Percentiles rank a stretch among this genome's conserved stretches.
Evolutionary conservation across 2,113 vertebrate species (phyloP).

Genomic region (Mellivora capensis): DNA sequence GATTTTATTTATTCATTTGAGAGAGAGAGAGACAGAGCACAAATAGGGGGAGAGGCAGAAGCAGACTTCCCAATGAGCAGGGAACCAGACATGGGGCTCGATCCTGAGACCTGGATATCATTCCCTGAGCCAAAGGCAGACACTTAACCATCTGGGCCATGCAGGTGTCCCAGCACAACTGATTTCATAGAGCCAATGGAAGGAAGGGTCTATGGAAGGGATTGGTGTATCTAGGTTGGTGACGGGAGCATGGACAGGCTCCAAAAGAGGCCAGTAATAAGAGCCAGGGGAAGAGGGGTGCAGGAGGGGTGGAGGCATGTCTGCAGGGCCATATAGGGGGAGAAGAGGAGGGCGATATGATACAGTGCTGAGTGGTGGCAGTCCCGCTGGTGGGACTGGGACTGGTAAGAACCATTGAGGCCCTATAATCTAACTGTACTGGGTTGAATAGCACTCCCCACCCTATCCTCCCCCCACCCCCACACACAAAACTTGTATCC

Average conservation of each 20-base stretch:
- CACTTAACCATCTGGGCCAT: too few species aligned
- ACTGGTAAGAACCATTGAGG: not conserved
- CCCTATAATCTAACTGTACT: not conserved
- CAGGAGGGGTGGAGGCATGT: rapidly evolving
- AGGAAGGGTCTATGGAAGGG: not conserved
- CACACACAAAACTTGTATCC: not conserved
- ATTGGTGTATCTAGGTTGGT: not conserved
- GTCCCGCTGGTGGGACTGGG: not conserved
- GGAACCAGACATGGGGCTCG: too few species aligned
- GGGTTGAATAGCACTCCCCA: not conserved
- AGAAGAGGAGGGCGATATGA: not conserved
- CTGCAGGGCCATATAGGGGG: not conserved
- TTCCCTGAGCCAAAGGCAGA: too few species aligned
- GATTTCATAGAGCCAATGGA: not conserved
- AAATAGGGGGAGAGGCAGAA: too few species aligned
- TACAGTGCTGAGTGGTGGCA: not conserved
- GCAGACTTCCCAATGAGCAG: too few species aligned
- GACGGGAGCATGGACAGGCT: not conserved
- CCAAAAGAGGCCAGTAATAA: not conserved
- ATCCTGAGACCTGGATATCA: too few species aligned
- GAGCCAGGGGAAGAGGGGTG: not conserved
- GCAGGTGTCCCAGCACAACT: not conserved
- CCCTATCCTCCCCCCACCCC: not conserved
- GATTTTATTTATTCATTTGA: too few species aligned
- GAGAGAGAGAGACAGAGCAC: too few species aligned